phyloP scores from a whole-genome alignment of 2,113 vertebrate genomes.

The Leptosomus discolor region DNA sequence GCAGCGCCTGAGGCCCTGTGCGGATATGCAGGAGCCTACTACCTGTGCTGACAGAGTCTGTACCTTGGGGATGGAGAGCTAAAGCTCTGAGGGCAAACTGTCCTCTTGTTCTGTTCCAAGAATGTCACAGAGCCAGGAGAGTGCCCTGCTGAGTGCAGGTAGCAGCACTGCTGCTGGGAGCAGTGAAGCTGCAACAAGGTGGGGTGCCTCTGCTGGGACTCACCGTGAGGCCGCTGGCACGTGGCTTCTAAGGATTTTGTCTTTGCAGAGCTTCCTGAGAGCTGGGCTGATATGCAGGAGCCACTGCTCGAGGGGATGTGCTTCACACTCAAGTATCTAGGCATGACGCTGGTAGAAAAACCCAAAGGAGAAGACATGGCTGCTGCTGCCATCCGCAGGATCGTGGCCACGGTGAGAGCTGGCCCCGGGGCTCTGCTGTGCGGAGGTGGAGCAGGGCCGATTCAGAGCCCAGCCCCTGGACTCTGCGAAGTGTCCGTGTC shows the following conservation, averaged over 20 bases:
- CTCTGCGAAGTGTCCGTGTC: neutral
- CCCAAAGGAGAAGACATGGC: slow-evolving; percentile 93
- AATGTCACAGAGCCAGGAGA: neutral
- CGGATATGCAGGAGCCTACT: neutral
- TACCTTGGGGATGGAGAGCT: neutral
- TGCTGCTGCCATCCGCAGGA: slow-evolving; percentile 84
- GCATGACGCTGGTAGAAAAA: slow-evolving; percentile 89
- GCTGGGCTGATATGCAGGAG: slow-evolving; percentile 87
- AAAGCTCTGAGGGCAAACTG: neutral
- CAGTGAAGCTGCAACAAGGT: neutral
- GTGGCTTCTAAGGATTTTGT: neutral
- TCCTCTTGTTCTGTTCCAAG: neutral
- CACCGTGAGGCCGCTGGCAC: neutral
- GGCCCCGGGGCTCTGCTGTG: neutral
- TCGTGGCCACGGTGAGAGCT: slow-evolving; percentile 78
- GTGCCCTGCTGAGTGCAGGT: neutral
- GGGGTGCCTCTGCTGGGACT: neutral
- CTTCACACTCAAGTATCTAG: slow-evolving; percentile 89
- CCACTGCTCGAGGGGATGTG: slow-evolving; percentile 88
- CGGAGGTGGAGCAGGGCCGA: neutral
- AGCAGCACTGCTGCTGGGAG: neutral
- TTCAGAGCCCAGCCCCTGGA: neutral
- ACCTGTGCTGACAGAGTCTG: neutral
- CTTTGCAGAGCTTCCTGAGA: slow-evolving; percentile 84
- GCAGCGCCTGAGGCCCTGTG: neutral